phyloP scores from a whole-genome alignment of 2,888 invertebrate species.

The Synanthedon myopaeformis region DNA sequence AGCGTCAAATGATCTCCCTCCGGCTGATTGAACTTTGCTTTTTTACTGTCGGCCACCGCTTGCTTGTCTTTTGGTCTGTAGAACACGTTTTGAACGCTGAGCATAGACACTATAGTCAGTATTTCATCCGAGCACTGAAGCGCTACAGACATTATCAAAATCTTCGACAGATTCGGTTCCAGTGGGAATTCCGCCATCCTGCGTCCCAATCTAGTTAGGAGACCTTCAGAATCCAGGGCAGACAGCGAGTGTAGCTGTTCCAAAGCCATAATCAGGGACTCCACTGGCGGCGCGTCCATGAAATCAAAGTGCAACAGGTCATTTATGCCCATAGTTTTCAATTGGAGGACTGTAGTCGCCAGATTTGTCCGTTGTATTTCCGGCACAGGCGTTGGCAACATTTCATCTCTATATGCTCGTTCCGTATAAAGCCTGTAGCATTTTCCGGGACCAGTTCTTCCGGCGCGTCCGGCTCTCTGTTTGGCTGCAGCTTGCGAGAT shows the following conservation, averaged over 20 bases:
- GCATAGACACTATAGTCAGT: slow-evolving; percentile 97
- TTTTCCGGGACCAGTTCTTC: slow-evolving; percentile 98
- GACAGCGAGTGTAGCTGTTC: slow-evolving; percentile 97
- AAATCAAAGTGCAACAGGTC: slow-evolving; percentile 98
- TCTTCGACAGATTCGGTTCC: slow-evolving; percentile 97
- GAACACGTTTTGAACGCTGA: slow-evolving; percentile 99
- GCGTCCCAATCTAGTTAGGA: slow-evolving; percentile 83
- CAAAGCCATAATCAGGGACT: slow-evolving; percentile 96
- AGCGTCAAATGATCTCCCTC: slow-evolving; percentile 98
- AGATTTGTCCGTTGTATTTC: slow-evolving; percentile 99
- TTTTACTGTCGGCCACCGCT: slow-evolving; percentile 97
- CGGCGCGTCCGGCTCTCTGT: slow-evolving; percentile 96
- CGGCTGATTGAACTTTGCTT: slow-evolving; percentile 98
- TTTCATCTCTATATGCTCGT: slow-evolving; percentile 97
- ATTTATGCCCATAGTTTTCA: slow-evolving; percentile 99
- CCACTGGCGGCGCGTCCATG: slow-evolving; percentile 99
- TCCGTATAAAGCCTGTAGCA: slow-evolving; percentile 97
- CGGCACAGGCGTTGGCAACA: slow-evolving; percentile 97
- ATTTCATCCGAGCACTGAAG: slow-evolving; percentile 98
- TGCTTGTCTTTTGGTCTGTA: slow-evolving; percentile 92
- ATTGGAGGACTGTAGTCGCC: slow-evolving; percentile 92
- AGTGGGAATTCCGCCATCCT: slow-evolving; percentile 99
- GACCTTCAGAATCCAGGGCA: slow-evolving; percentile 95
- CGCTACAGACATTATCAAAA: slow-evolving; percentile 99
- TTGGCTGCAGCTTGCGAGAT: slow-evolving; percentile 99